Conservation (phyloP, 1,140 invertebrate genomes). For the Tetraneura akinire region DNA sequence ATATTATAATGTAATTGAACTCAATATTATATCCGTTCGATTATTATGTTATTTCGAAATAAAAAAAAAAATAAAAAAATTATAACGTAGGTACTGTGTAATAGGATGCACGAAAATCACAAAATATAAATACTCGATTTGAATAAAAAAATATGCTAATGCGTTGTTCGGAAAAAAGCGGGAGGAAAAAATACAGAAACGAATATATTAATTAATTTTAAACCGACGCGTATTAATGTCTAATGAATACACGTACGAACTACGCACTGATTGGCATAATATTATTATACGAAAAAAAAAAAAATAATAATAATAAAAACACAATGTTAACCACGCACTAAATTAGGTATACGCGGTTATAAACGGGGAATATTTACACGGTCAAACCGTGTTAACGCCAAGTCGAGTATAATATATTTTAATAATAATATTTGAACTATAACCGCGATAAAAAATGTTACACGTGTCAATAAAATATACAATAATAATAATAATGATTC, state of each 20-base stretch:
- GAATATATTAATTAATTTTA: conserved; percentile 20
- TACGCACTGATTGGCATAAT: neutral
- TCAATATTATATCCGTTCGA: too few species aligned
- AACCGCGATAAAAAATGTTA: too few species aligned
- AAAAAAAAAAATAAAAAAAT: too few species aligned
- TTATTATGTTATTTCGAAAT: too few species aligned
- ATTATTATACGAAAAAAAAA: too few species aligned
- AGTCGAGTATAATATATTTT: too few species aligned
- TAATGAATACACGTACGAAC: neutral
- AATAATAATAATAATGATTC: too few species aligned
- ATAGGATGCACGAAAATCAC: neutral
- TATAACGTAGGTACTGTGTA: too few species aligned
- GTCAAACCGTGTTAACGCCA: neutral
- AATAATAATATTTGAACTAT: too few species aligned
- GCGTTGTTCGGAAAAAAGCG: neutral
- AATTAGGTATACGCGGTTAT: conserved; percentile 23
- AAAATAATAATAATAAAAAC: too few species aligned
- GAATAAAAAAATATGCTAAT: conserved; percentile 27
- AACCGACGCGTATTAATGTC: neutral
- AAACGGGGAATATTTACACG: conserved; percentile 18
- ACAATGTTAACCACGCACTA: conserved; percentile 16
- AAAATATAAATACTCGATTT: conserved; percentile 33
- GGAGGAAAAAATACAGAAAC: neutral
- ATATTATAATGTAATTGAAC: conserved; percentile 7
- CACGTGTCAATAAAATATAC: too few species aligned